A percentile compares a stretch with the other conserved stretches of the same genome.
Conservation (phyloP, 2,797 vertebrate genomes). For the Alectoris magna region DNA sequence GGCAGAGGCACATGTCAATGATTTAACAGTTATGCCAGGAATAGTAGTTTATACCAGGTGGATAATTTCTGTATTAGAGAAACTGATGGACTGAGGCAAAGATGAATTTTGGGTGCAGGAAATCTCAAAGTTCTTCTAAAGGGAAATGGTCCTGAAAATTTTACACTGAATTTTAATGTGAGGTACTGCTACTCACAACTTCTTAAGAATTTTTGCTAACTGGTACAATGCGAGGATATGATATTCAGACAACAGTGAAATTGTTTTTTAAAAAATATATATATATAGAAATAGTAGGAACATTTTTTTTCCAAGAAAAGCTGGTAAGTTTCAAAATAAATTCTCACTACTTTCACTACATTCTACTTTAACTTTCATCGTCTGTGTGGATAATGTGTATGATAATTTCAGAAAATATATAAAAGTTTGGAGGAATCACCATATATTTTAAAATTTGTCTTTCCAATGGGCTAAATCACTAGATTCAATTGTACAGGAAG, state of each 20-base stretch:
- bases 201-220: neutral
- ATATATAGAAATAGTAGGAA: neutral
- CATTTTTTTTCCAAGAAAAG: neutral
- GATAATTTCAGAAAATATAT: neutral
- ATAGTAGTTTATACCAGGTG: slow-evolving; percentile 28
- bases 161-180: slow-evolving; percentile 14
- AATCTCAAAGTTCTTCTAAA: slow-evolving; percentile 47
- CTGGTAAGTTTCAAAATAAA: neutral
- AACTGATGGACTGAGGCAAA: neutral
- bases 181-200: neutral
- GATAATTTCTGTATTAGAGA: slow-evolving; percentile 46
- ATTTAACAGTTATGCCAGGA: slow-evolving; percentile 58
- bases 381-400: neutral
- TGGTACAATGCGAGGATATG: neutral
- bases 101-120: slow-evolving; percentile 15
- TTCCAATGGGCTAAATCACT: neutral
- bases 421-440: neutral
- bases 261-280: neutral
- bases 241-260: neutral
- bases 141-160: slow-evolving; percentile 46
- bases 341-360: neutral
- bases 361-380: neutral
- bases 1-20: slow-evolving; percentile 35
- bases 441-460: neutral
- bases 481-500: neutral